Percentiles rank a stretch among this genome's conserved stretches.
These are phyloP conservation scores for Drepana arcuata DNA, from an alignment of 1,140 invertebrate genomes.

Conservation along the genomic window DNA sequence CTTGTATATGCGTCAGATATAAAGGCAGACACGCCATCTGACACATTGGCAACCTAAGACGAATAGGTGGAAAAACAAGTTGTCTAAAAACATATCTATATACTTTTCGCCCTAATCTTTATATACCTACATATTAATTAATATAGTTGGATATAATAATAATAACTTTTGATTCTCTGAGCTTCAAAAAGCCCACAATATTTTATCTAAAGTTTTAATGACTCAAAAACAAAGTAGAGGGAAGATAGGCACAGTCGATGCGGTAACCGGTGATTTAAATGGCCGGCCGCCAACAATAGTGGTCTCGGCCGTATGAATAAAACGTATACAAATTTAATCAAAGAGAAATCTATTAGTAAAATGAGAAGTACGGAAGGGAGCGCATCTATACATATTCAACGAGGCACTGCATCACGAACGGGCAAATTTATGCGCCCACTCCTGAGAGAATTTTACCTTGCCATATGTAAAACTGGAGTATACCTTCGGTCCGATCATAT, in stretches of 20 bases:
- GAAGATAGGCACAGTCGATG: constrained; percentile 10
- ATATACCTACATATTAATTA: no score
- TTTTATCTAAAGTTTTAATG: no score
- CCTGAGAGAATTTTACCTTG: constrained; percentile 62
- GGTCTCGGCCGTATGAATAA: constrained; percentile 58
- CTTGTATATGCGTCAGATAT: no score
- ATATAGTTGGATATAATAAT: no score
- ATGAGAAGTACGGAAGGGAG: constrained; percentile 70
- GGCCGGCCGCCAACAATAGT: constrained; percentile 56
- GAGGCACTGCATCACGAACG: constrained; percentile 68
- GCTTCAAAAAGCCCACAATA: no score
- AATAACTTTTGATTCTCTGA: no score
- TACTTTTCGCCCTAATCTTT: no score
- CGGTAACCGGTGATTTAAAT: constrained; percentile 51
- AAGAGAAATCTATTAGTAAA: constrained; percentile 72
- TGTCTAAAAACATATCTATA: no score
- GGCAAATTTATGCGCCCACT: constrained; percentile 65
- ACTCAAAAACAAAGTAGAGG: no score
- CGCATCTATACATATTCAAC: constrained; percentile 70
- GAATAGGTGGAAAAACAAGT: no score
- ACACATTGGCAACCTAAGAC: no score
- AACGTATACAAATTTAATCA: constrained; percentile 72
- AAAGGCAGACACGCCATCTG: no score
- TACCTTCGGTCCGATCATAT: constrained; percentile 61
- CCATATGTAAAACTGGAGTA: constrained; percentile 68